These are phyloP conservation scores for Penelope pileata DNA, from an alignment of 2,113 vertebrate genomes.

Conservation along the genomic window DNA sequence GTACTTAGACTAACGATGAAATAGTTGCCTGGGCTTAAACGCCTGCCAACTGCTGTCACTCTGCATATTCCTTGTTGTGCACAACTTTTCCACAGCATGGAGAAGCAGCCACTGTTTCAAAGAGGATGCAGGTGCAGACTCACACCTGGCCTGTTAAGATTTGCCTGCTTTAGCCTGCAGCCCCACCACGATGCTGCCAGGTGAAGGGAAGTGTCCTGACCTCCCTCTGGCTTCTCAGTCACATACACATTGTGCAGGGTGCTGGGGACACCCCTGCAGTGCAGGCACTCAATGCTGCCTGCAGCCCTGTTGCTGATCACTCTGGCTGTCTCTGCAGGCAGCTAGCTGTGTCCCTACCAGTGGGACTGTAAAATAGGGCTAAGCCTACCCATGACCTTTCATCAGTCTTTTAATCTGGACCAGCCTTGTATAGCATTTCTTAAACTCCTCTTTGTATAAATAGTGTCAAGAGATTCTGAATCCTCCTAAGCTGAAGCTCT, in stretches of 20 bases:
- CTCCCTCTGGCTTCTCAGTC: neutral
- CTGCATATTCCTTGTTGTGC: neutral
- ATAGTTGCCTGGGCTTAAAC: constrained; percentile 37
- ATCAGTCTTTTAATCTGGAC: neutral
- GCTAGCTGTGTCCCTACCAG: neutral
- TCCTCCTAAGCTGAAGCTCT: neutral
- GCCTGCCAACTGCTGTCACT: constrained; percentile 45
- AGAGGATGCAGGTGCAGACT: constrained; percentile 46
- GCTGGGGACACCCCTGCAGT: neutral
- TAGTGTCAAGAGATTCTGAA: neutral
- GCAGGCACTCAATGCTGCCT: rapidly evolving
- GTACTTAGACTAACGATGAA: constrained; percentile 48
- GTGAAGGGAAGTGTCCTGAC: neutral
- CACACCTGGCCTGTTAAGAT: neutral
- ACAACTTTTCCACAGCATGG: neutral
- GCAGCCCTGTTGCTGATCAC: neutral
- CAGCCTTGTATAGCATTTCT: neutral
- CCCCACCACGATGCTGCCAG: neutral
- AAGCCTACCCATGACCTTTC: neutral
- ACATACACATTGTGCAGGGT: rapidly evolving
- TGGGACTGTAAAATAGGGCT: neutral
- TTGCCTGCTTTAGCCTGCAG: neutral
- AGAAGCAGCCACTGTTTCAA: neutral
- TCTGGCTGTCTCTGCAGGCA: neutral
- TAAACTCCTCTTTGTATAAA: neutral